These are phyloP conservation scores for Alouatta caraya DNA, from an alignment of 2,797 vertebrate species.

Conservation along the genomic window DNA sequence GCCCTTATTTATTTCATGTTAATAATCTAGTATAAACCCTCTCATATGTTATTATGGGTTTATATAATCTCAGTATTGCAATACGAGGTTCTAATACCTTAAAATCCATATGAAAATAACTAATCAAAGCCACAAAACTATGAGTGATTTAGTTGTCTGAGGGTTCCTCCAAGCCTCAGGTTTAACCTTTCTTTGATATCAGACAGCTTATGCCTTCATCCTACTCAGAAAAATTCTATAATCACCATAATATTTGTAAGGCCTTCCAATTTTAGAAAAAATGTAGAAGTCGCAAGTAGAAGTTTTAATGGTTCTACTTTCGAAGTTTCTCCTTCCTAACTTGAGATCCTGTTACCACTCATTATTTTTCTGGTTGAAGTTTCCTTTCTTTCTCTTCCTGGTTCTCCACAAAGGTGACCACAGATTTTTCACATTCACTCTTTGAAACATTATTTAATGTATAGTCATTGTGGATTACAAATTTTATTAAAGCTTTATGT, in stretches of 20 bases:
- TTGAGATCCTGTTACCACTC: background rate
- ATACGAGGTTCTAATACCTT: background rate
- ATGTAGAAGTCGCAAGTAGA: background rate
- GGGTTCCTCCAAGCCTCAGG: background rate
- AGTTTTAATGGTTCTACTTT: background rate
- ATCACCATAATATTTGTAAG: background rate
- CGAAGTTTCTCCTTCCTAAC: background rate
- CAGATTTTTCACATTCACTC: background rate
- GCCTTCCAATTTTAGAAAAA: background rate
- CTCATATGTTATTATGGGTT: no score
- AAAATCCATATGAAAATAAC: background rate
- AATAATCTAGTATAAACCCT: no score
- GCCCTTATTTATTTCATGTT: no score
- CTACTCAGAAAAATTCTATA: background rate
- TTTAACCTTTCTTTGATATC: background rate
- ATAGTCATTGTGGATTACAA: accelerated
- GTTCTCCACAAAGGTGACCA: background rate
- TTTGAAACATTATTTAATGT: background rate
- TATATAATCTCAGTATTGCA: background rate
- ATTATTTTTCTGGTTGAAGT: background rate
- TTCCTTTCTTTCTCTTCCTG: accelerated
- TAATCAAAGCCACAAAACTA: background rate
- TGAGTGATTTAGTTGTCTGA: background rate
- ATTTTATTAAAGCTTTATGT: background rate
- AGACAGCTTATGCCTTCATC: background rate